These are phyloP conservation scores for Lophotis ruficrista DNA, from an alignment of 2,113 vertebrate genomes.

Conservation along the genomic window DNA sequence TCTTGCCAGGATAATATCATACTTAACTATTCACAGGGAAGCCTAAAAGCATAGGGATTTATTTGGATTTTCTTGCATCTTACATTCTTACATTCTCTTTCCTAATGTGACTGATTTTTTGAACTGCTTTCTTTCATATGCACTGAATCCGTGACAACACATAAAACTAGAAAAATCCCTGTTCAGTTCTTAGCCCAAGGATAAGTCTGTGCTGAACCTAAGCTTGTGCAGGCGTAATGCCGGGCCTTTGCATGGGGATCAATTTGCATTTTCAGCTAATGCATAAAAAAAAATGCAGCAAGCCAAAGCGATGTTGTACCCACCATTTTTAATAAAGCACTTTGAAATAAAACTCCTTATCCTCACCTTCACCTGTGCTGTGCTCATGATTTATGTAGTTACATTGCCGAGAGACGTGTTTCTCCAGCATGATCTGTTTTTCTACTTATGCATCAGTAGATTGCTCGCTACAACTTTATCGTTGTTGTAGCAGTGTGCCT, in stretches of 20 bases:
- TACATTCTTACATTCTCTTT: background rate
- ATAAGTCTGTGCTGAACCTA: background rate
- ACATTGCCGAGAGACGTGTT: background rate
- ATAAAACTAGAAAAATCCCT: background rate
- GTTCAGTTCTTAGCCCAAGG: background rate
- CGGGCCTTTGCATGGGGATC: background rate
- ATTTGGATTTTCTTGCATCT: background rate
- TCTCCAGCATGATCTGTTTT: background rate
- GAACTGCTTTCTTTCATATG: background rate
- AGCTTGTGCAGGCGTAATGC: background rate
- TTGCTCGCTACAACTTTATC: background rate
- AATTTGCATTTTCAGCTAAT: background rate
- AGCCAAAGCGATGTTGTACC: background rate
- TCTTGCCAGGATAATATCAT: background rate
- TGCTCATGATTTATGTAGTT: background rate
- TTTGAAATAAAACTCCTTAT: constrained; percentile 29
- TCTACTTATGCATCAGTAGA: background rate
- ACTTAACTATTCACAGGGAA: background rate
- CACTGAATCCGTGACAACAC: background rate
- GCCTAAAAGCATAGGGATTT: background rate
- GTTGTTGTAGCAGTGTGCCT: background rate
- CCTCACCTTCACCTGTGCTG: background rate
- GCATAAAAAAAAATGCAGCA: background rate
- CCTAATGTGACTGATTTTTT: background rate
- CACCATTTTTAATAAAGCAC: background rate